A percentile compares a stretch with the other conserved stretches of the same genome.
phyloP scores from a whole-genome alignment of 2,797 vertebrate species.

The Naso thynnoides region DNA sequence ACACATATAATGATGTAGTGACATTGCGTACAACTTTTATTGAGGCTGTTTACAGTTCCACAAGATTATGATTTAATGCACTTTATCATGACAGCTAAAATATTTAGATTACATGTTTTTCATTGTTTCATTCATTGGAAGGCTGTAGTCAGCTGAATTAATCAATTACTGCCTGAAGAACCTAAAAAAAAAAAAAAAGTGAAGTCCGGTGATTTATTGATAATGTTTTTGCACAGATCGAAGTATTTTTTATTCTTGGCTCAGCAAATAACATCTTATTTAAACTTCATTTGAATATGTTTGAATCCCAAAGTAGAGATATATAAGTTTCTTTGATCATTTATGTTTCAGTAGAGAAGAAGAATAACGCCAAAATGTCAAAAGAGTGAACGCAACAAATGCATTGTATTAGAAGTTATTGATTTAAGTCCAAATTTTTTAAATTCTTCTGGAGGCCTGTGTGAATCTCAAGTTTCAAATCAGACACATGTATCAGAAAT shows the following conservation, averaged over 20 bases:
- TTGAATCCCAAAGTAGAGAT: neutral
- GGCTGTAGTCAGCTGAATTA: neutral
- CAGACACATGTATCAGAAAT: neutral
- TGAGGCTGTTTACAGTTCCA: neutral
- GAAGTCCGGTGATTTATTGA: neutral
- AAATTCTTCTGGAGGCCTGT: neutral
- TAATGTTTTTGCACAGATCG: neutral
- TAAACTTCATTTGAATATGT: neutral
- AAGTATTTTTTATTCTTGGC: neutral
- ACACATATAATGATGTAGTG: neutral
- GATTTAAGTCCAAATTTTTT: neutral
- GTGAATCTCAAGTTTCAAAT: neutral
- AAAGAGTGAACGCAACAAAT: neutral
- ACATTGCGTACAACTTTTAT: neutral
- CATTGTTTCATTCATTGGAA: no score
- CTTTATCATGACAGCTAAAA: conserved; percentile 3
- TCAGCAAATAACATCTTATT: neutral
- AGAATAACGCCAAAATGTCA: conserved; percentile 10
- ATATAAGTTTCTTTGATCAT: neutral
- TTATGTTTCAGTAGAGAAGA: neutral
- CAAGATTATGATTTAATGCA: neutral
- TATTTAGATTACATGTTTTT: no score
- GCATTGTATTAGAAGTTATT: neutral
- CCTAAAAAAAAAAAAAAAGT: neutral
- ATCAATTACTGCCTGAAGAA: neutral